These are phyloP conservation scores for Stenodema calcarata DNA, from an alignment of 2,888 invertebrate species.

Conservation along the genomic window DNA sequence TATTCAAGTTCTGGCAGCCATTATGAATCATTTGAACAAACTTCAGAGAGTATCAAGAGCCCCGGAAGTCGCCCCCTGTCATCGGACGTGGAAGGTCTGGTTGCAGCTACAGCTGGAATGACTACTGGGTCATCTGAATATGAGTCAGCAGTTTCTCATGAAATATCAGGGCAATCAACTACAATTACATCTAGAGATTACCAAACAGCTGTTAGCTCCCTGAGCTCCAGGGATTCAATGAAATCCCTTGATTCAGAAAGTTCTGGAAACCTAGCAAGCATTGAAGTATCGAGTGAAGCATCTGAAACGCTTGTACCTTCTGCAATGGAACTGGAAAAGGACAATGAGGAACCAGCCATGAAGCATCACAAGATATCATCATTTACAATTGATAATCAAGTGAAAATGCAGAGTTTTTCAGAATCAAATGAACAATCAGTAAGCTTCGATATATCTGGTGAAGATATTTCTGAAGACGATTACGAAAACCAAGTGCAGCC, in stretches of 20 bases:
- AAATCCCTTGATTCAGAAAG: slow-evolving; percentile 88
- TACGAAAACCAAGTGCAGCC: slow-evolving; percentile 57
- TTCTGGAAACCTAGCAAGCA: slow-evolving; percentile 85
- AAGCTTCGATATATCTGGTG: slow-evolving; percentile 56
- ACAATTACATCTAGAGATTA: slow-evolving; percentile 78
- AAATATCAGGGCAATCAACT: slow-evolving; percentile 74
- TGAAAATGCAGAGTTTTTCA: slow-evolving; percentile 53
- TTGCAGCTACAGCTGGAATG: slow-evolving; percentile 68
- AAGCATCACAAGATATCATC: slow-evolving; percentile 55
- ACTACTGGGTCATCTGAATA: slow-evolving; percentile 72
- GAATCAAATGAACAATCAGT: slow-evolving; percentile 53
- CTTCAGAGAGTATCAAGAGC: slow-evolving; percentile 66
- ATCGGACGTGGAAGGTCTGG: slow-evolving; percentile 83
- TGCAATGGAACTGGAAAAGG: slow-evolving; percentile 79
- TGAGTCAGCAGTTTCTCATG: slow-evolving; percentile 82
- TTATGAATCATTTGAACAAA: slow-evolving; percentile 86
- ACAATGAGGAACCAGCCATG: slow-evolving; percentile 61
- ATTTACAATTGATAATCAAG: slow-evolving; percentile 56
- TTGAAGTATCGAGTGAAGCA: slow-evolving; percentile 83
- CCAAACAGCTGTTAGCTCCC: slow-evolving; percentile 83
- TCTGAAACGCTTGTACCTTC: slow-evolving; percentile 94
- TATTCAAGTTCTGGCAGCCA: slow-evolving; percentile 89
- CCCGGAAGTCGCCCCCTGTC: slow-evolving; percentile 78
- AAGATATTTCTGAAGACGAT: slow-evolving; percentile 63
- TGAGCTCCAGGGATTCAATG: slow-evolving; percentile 89